Evolutionary conservation across 2,113 vertebrate genomes (phyloP), one percentile per base, ranked within the genome.

Genomic region (Pelmatolapia mariae): DNA sequence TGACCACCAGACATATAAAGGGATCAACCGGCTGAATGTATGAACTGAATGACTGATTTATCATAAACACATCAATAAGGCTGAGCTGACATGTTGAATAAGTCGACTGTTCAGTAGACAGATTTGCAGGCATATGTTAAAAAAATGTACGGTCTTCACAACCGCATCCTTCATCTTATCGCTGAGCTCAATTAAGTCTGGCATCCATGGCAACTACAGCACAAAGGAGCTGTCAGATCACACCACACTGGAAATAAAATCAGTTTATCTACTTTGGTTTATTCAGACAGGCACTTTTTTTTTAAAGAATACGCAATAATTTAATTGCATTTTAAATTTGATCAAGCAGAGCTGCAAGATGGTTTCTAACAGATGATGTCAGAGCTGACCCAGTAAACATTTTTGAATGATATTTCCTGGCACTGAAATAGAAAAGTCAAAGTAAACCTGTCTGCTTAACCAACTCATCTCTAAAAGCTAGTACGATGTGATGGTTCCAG

Each of bases 351-450:
- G 89, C 73, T 9, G 80, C 29, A 9, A 24, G 29, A 71, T 6
- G 33, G 81, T 63, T 38, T 83, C 53, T 71, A 59, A 29, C 15
- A 43, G 85, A 47, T 71, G 36, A 52, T 82, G 59, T 89, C 68
- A 53, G 76, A 89, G 80, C 26, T 12, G 83, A 50, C 78, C 22
- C n/a, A 71, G 50, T 53, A 76, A 79, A 56, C 1, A 16, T 11
- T 79, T 79, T 89, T 33, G 31, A 12, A 61, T 16, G 31, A 43
- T 82, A 79, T 81, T 52, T 76, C 29, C 22, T 31, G 22, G 19
- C 71, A 89, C 91, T 89, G 93, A 93, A 53, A 45, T 36, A 83
- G 87, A 92, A 84, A 94, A 92, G 86, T 88, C 82, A 73, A 36
- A 83, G 81, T 86, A 81, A 90, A 89, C 78, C 86, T 81, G 81